Evolutionary conservation across 2,888 invertebrate species (phyloP).

Genomic region (Drosophila percnosoma): DNA sequence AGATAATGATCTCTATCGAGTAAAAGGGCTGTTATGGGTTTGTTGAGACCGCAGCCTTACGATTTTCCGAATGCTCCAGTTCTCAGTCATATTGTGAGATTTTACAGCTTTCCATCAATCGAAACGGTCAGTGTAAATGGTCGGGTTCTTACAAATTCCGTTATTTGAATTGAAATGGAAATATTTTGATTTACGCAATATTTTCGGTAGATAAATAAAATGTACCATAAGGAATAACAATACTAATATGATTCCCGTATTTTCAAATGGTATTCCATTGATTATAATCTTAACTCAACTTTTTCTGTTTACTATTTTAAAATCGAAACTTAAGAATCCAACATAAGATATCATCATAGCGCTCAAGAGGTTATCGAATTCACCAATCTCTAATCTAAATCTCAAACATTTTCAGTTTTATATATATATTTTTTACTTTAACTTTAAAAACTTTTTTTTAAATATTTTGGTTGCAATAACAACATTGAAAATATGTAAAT

Average conservation of each 20-base stretch:
- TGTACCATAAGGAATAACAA: not conserved
- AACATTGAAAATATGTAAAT: not conserved
- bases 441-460: not conserved
- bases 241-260: not conserved
- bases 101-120: not conserved
- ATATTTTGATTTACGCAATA: not conserved
- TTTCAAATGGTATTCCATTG: not conserved
- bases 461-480: not conserved
- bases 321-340: not conserved
- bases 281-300: not conserved
- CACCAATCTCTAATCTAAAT: not conserved
- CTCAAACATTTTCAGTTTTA: not conserved
- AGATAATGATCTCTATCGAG: not conserved
- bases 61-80: not conserved
- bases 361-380: not conserved
- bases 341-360: not conserved
- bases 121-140: not conserved
- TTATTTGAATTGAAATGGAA: not conserved
- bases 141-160: not conserved
- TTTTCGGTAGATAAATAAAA: not conserved
- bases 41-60: not conserved
- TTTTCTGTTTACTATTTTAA: not conserved
- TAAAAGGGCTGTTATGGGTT: not conserved
- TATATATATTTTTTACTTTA: no score
- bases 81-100: slow-evolving; percentile 3